Base-by-base conservation (phyloP, 2,113 vertebrate species). In the Corvus moneduloides region DNA sequence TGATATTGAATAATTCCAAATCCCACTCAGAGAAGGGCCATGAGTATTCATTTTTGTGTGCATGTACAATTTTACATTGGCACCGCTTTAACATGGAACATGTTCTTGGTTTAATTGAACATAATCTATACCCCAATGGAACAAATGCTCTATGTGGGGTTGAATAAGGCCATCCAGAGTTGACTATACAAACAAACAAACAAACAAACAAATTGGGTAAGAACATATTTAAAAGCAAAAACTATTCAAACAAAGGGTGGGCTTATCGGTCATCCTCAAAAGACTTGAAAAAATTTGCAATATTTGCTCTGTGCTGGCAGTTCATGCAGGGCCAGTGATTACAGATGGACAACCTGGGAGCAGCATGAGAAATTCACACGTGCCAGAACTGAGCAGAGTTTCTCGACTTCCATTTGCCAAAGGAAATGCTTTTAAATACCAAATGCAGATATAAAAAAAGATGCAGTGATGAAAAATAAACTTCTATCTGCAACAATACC, bases 311-410 rank as follows among this genome's bases (percentile, higher is more conserved):
- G 64, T 66, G 61, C 93, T 78, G 78, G 74, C 78, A 78, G 62
- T 13, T 93, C 66, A 69, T 0, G 33, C 51, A 73, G 78, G 51
- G 83, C 76, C 49, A 64, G 26, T 22, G 77, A 69, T 81, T 89
- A 78, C 88, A 95, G 94, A 96, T 81, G 93, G 92, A 92, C 90
- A 90, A 72, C 73, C 64, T 64, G 93, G 48, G 44, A 96, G 79
- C 88, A 93, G 88, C 88, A 68, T 4, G 80, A 93, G 61, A 49
- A 78, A 87, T 58, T 54, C 62, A 90, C 77, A 66, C 0, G 3
- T 95, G 93, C 96, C 92, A 96, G 83, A 63, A 81, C 52, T 3
- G 22, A 93, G 90, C 32, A 71, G 87, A 93, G 68, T 58, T 89
- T 90, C 72, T 56, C 0, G 10, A 49, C 48, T 90, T 35, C 41